Conservation (phyloP, 2,888 invertebrate genomes). For the Acrobasis suavella region DNA sequence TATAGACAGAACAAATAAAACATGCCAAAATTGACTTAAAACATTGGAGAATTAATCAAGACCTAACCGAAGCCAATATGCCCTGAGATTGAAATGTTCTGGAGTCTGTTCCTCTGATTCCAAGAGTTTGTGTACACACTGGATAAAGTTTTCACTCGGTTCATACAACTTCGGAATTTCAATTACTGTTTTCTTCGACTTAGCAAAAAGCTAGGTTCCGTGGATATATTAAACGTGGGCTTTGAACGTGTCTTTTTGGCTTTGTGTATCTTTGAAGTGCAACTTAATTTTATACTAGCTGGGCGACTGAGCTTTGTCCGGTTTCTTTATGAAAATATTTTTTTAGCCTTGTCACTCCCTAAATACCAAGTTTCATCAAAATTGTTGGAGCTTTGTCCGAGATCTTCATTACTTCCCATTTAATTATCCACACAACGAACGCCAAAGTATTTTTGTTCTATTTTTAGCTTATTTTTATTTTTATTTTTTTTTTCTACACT, state of each 20-base stretch:
- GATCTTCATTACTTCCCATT: too few relatives aligned
- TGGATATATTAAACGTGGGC: background rate
- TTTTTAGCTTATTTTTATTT: too few relatives aligned
- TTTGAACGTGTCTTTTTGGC: background rate
- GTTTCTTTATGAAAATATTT: too few relatives aligned
- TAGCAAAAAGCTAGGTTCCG: conserved; percentile 1
- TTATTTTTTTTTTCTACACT: too few relatives aligned
- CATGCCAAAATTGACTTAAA: background rate
- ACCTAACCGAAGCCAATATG: background rate
- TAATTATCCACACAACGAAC: too few relatives aligned
- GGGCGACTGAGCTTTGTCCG: too few relatives aligned
- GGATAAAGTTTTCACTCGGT: conserved; percentile 12
- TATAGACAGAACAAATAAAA: background rate
- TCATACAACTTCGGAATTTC: conserved; percentile 18
- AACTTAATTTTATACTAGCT: too few relatives aligned
- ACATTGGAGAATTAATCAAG: conserved; percentile 12
- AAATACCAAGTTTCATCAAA: too few relatives aligned
- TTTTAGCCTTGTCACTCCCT: too few relatives aligned
- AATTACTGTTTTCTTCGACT: conserved; percentile 19
- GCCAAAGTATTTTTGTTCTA: too few relatives aligned
- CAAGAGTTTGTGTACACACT: conserved; percentile 15
- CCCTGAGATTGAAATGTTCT: conserved; percentile 7
- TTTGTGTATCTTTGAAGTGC: background rate
- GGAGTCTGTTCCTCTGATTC: conserved; percentile 12
- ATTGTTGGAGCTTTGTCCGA: too few relatives aligned